phyloP scores from a whole-genome alignment of 2,797 vertebrate species.

The Neoniphon sammara region DNA sequence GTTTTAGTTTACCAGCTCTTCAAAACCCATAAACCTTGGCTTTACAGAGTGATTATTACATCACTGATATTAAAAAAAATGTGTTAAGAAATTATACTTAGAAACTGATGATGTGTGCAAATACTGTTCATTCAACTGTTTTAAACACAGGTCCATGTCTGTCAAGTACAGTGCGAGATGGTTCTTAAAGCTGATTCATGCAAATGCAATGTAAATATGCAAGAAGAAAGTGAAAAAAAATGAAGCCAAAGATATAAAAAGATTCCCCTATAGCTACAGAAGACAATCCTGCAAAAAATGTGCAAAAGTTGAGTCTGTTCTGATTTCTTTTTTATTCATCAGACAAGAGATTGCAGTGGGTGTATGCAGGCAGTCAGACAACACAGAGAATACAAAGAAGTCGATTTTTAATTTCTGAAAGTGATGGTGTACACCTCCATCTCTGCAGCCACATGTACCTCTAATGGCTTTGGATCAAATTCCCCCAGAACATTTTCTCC shows the following conservation, averaged over 20 bases:
- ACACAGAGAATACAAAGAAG: constrained; percentile 64
- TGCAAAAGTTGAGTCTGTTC: constrained; percentile 7
- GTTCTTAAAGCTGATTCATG: too few species aligned
- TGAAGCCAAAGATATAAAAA: neutral
- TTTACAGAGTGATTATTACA: neutral
- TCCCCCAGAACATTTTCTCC: constrained; percentile 64
- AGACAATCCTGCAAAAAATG: constrained; percentile 23
- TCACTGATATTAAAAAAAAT: too few species aligned
- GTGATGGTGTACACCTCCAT: constrained; percentile 59
- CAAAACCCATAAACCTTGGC: neutral
- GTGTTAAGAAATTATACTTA: too few species aligned
- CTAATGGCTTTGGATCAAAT: constrained; percentile 56
- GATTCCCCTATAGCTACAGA: too few species aligned
- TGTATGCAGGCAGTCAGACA: constrained; percentile 51
- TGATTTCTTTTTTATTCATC: constrained; percentile 56
- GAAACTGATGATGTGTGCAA: too few species aligned
- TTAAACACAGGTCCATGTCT: neutral
- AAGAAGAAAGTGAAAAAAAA: neutral
- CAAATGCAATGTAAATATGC: neutral
- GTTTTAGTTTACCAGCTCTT: neutral
- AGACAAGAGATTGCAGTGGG: constrained; percentile 28
- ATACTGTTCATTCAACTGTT: constrained; percentile 1
- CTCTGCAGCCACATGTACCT: constrained; percentile 43
- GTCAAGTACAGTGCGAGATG: neutral
- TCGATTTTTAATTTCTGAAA: constrained; percentile 69